phyloP scores from a whole-genome alignment of 2,797 vertebrate species.

The Thalassophryne amazonica region DNA sequence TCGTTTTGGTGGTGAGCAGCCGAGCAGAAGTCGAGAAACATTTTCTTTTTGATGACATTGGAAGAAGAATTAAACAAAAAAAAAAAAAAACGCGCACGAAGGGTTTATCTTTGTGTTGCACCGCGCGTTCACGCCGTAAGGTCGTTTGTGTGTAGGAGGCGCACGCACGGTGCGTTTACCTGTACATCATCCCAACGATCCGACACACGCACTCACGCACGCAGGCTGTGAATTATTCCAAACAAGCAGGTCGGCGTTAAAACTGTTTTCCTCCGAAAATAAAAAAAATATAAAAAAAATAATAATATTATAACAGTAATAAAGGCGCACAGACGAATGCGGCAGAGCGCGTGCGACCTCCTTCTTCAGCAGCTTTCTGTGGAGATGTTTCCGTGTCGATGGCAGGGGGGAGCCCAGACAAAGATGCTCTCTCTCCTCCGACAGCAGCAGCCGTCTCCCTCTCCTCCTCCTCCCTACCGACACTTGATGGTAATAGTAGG shows the following conservation, averaged over 20 bases:
- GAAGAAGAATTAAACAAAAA: too few species aligned
- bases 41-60: too few species aligned
- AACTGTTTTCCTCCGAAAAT: not conserved
- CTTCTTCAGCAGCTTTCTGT: conserved; percentile 48
- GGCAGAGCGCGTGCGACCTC: conserved; percentile 60
- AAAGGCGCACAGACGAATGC: conserved; percentile 64
- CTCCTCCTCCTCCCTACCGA: conserved; percentile 65
- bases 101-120: too few species aligned
- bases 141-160: conserved; percentile 58
- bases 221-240: conserved; percentile 60
- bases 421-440: conserved; percentile 61
- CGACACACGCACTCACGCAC: conserved; percentile 62
- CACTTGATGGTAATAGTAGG: conserved; percentile 72
- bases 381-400: conserved; percentile 48
- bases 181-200: conserved; percentile 70
- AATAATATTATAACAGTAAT: conserved; percentile 37
- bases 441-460: too few species aligned
- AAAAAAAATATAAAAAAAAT: not conserved
- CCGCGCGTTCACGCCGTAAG: too few species aligned
- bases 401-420: conserved; percentile 66
- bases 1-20: too few species aligned
- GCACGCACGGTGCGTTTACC: conserved; percentile 71
- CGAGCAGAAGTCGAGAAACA: conserved; percentile 24
- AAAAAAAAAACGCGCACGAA: too few species aligned
- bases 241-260: conserved; percentile 29